These are phyloP conservation scores for Gryllus longicercus DNA, from an alignment of 2,888 invertebrate species.

Conservation along the genomic window DNA sequence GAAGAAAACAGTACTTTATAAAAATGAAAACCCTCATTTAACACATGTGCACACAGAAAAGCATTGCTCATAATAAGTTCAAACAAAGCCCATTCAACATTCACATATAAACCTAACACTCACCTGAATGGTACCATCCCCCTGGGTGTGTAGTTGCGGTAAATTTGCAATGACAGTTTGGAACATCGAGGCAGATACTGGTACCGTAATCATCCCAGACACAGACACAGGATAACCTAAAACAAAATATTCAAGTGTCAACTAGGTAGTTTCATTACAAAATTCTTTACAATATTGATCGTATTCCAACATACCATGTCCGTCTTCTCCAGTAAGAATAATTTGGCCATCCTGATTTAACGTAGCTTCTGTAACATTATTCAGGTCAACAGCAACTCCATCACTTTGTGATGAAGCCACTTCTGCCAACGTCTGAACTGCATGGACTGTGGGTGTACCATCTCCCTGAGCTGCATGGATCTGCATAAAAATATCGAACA, in stretches of 20 bases:
- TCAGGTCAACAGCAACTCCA: slow-evolving; percentile 78
- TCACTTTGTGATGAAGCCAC: slow-evolving; percentile 58
- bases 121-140: slow-evolving; percentile 73
- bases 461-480: slow-evolving; percentile 52
- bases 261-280: too few relatives aligned
- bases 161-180: slow-evolving; percentile 93
- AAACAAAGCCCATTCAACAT: too few relatives aligned
- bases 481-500: slow-evolving; percentile 43
- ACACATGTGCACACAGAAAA: too few relatives aligned
- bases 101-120: slow-evolving; percentile 10
- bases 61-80: too few relatives aligned
- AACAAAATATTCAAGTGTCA: slow-evolving; percentile 26
- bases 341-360: slow-evolving; percentile 91
- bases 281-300: neutral
- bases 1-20: neutral
- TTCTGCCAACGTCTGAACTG: slow-evolving; percentile 70
- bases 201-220: slow-evolving; percentile 92
- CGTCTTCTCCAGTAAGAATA: slow-evolving; percentile 91
- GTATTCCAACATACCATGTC: slow-evolving; percentile 65
- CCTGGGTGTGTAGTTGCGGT: slow-evolving; percentile 67
- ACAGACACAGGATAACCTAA: slow-evolving; percentile 78
- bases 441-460: slow-evolving; percentile 43
- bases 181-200: slow-evolving; percentile 92
- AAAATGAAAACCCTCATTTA: neutral
- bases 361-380: slow-evolving; percentile 84